Evolutionary conservation across 2,797 vertebrate genomes (phyloP), one percentile per base, ranked within the genome.

Genomic region (Myotis myotis): DNA sequence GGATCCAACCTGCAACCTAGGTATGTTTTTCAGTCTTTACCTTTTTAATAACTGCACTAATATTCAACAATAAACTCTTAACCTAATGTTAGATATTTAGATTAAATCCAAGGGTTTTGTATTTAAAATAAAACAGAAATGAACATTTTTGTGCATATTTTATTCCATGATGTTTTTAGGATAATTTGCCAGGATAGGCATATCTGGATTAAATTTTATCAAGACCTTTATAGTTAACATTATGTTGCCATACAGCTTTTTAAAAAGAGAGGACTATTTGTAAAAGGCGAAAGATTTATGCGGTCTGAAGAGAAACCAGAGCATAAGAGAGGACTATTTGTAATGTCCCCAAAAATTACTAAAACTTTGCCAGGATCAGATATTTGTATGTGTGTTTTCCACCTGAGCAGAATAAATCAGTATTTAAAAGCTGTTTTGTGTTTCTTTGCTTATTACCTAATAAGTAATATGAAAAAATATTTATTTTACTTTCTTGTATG

Each of bases 61-160:
- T 78, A 87, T 38, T 76, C n/a, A 38, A 70, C 20, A 92, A 92
- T 71, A 51, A 64, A 41, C 16, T 70, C 79, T 30, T 47, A 20
- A 51, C 16, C 72, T 51, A 87, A 79, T 71, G 15, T 89, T 93
- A 89, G 47, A 33, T 78, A 86, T 87, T 91, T 89, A 83, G 22
- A 81, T 25, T 25, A 38, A 83, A 78, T 57, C 28, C 68, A 92
- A 84, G 38, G 41, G 87, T 81, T 94, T 76, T 28, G 38, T 82
- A 92, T 30, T 64, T 76, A 93, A 76, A 82, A 74, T n/a, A 82
- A 80, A 38, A 89, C 20, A 94, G 38, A 94, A 81, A 87, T 30
- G 51, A 71, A 66, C 36, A 36, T 76, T 87, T 70, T 64, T 85
- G 44, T 84, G 81, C 4, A 53, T 47, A 95, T 25, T 83, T 47